phyloP scores from a whole-genome alignment of 1,140 invertebrate species.

The Pentalonia nigronervosa region DNA sequence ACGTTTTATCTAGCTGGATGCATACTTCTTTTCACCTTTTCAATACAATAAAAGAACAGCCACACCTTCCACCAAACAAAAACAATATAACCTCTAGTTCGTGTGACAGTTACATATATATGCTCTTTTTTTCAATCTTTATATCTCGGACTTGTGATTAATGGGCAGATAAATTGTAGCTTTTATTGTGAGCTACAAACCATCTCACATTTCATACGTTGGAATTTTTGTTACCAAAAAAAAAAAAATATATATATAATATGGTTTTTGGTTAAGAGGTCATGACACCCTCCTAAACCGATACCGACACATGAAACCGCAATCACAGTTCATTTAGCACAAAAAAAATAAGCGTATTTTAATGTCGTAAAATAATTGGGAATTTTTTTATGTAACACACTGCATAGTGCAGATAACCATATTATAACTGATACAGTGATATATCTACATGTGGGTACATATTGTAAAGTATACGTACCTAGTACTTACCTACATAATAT shows the following conservation, averaged over 20 bases:
- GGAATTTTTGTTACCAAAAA: constrained; percentile 5
- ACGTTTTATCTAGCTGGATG: constrained; percentile 47
- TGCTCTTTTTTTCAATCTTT: not conserved
- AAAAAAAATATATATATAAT: not conserved
- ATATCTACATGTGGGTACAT: not conserved
- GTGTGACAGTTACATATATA: constrained; percentile 13
- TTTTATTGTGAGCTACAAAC: constrained; percentile 12
- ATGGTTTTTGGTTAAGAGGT: not conserved
- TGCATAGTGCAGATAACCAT: not conserved
- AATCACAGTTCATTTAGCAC: constrained; percentile 25
- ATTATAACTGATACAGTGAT: not conserved
- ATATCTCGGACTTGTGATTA: constrained; percentile 23
- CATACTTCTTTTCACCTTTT: constrained; percentile 33
- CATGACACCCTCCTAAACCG: not conserved
- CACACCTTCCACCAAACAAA: not conserved
- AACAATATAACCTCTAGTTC: constrained; percentile 32
- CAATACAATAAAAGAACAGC: not conserved
- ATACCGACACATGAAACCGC: constrained; percentile 8
- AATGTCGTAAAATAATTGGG: constrained; percentile 17
- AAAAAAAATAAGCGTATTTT: not conserved
- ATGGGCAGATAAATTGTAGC: constrained; percentile 41
- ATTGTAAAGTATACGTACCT: not conserved
- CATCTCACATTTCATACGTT: not conserved
- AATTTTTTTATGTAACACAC: not conserved
- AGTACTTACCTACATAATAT: not conserved